Evolutionary conservation across 2,113 vertebrate genomes (phyloP), one percentile per base, ranked within the genome.

Genomic region (Pipra filicauda): DNA sequence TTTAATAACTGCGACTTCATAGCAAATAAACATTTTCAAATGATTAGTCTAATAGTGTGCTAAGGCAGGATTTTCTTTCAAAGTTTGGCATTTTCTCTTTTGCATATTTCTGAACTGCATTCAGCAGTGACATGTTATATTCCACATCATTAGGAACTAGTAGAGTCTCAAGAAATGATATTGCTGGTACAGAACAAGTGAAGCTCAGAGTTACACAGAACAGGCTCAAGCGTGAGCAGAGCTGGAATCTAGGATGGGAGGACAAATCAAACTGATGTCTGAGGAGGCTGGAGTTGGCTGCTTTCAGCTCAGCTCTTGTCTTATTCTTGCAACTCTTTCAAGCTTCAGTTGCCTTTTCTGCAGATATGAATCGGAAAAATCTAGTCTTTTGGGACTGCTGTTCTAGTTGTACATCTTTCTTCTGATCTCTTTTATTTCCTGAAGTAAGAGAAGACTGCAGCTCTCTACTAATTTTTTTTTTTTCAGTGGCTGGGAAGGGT

Each of bases 11-110:
- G 79, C 94, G 78, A 69, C 94, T 92, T 90, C 52, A 72, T 62
- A 91, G 95, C 95, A 97, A 92, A 92, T 95, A 97, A 93, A 95
- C 81, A 94, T 92, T 96, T 96, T 91, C 94, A 94, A 88, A 93
- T 66, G 92, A 72, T 91, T 95, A 76, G 71, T 72, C 62, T 96
- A 94, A 96, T 59, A 92, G 71, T 37, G 62, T 94, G 46, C 59
- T 52, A 87, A 82, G 71, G 58, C 23, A 58, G 81, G 57, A 57
- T 77, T 96, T 94, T 93, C 73, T 72, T 80, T 92, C 73, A 43
- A 85, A 93, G 75, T 77, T 66, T 41, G 92, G 48, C 37, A 5
- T 78, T 93, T 92, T 74, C 39, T 85, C 72, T 89, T 73, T 85
- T 89, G 71, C 58, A 54, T 95, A 58, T 92, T 73, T 91, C 85